Percentiles rank a stretch among this genome's conserved stretches.
Conservation (phyloP, 2,113 vertebrate genomes). For the Xenopus borealis region DNA sequence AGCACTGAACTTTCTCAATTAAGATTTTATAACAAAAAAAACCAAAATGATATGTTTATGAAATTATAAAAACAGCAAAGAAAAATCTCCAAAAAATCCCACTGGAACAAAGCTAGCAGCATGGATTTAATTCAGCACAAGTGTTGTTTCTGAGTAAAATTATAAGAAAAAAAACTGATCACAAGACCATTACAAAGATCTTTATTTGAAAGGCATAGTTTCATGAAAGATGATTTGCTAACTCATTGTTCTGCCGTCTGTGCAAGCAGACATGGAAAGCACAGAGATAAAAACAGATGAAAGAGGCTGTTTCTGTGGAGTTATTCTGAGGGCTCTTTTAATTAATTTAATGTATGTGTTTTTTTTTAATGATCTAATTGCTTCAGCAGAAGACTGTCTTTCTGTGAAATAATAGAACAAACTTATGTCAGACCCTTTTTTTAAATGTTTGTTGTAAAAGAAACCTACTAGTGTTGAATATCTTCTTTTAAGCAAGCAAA, state of each 20-base stretch:
- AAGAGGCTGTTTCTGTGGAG: slow-evolving; percentile 30
- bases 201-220: background rate
- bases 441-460: slow-evolving; percentile 66
- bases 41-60: too few relatives aligned
- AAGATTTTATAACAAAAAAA: too few relatives aligned
- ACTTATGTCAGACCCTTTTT: slow-evolving; percentile 58
- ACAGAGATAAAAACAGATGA: slow-evolving; percentile 25
- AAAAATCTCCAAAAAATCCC: too few relatives aligned
- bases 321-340: slow-evolving; percentile 31
- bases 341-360: slow-evolving; percentile 33
- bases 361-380: slow-evolving; percentile 46
- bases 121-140: background rate
- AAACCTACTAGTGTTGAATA: slow-evolving; percentile 56
- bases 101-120: background rate
- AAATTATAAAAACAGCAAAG: too few relatives aligned
- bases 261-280: background rate
- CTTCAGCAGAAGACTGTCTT: slow-evolving; percentile 59
- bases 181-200: slow-evolving; percentile 24
- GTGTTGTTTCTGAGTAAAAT: slow-evolving; percentile 4
- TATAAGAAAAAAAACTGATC: slow-evolving; percentile 29
- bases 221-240: slow-evolving; percentile 35
- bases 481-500: slow-evolving; percentile 68
- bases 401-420: slow-evolving; percentile 56
- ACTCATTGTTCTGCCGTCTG: slow-evolving; percentile 34
- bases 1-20: too few relatives aligned